These are phyloP conservation scores for Diadema setosum DNA, from an alignment of 35 echinoderm and acorn worm species.

Conservation along the genomic window DNA sequence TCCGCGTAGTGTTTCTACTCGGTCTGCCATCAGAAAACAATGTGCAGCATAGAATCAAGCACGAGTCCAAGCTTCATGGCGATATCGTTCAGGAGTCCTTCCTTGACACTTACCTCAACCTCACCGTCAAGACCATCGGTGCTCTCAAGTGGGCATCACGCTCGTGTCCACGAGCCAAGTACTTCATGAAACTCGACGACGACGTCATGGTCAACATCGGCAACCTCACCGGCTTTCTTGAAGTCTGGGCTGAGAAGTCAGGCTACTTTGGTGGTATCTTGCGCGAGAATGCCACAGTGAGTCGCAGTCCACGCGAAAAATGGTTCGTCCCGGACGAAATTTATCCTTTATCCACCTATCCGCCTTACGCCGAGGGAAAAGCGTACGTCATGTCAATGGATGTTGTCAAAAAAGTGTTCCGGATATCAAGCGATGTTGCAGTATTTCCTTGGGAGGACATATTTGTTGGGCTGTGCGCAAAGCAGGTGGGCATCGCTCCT, in stretches of 20 bases:
- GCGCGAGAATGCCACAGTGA: background rate
- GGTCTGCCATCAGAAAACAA: background rate
- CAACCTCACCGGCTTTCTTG: constrained; percentile 30
- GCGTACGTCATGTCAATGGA: constrained; percentile 82
- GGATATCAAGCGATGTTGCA: background rate
- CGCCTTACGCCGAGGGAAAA: constrained; percentile 65
- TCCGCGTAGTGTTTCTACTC: constrained; percentile 20
- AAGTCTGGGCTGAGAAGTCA: background rate
- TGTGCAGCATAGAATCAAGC: background rate
- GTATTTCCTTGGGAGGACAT: constrained; percentile 36
- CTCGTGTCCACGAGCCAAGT: constrained; percentile 55
- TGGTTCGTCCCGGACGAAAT: constrained; percentile 38
- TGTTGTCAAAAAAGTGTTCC: background rate
- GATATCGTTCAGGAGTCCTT: constrained; percentile 88
- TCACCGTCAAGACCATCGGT: constrained; percentile 78
- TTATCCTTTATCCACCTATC: constrained; percentile 47
- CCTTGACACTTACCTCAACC: constrained; percentile 67
- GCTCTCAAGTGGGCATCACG: constrained; percentile 69
- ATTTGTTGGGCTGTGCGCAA: constrained; percentile 30
- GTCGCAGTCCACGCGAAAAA: constrained; percentile 19
- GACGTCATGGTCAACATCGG: constrained; percentile 66
- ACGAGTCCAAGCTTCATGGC: constrained; percentile 33
- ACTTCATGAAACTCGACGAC: constrained; percentile 86
- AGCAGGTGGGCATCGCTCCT: background rate
- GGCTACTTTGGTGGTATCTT: constrained; percentile 19